These are phyloP conservation scores for Nothoprocta perdicaria DNA, from an alignment of 2,113 vertebrate species.

Conservation along the genomic window DNA sequence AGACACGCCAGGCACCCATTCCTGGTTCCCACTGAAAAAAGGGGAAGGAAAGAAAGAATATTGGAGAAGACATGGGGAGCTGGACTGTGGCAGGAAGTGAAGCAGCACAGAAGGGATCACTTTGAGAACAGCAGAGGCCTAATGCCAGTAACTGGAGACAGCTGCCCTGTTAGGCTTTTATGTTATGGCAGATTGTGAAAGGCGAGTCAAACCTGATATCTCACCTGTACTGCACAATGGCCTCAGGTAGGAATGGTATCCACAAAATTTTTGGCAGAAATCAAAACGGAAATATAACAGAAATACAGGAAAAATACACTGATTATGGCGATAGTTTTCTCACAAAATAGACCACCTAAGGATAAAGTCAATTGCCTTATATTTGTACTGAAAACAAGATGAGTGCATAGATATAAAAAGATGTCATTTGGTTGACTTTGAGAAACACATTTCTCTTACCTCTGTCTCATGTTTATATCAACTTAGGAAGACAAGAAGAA, in stretches of 20 bases:
- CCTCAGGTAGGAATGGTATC: background rate
- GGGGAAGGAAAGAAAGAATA: background rate
- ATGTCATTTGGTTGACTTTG: background rate
- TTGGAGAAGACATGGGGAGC: background rate
- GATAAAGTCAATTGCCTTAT: background rate
- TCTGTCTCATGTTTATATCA: background rate
- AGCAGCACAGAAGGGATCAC: background rate
- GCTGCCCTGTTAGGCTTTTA: background rate
- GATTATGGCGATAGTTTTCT: too few species aligned
- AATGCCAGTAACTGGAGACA: background rate
- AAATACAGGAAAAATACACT: too few species aligned
- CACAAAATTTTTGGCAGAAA: background rate
- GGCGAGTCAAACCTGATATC: background rate
- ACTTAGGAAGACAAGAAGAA: background rate
- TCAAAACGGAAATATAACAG: too few species aligned
- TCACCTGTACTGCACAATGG: background rate
- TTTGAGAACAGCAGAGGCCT: accelerated
- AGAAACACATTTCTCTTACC: background rate
- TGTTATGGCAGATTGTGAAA: background rate
- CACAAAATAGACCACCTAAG: too few species aligned
- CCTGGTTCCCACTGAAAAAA: background rate
- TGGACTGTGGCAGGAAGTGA: background rate
- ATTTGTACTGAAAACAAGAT: background rate
- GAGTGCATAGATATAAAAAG: background rate
- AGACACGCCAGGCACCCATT: background rate